phyloP scores from a whole-genome alignment of 2,888 invertebrate species.

The Phengaris arion region DNA sequence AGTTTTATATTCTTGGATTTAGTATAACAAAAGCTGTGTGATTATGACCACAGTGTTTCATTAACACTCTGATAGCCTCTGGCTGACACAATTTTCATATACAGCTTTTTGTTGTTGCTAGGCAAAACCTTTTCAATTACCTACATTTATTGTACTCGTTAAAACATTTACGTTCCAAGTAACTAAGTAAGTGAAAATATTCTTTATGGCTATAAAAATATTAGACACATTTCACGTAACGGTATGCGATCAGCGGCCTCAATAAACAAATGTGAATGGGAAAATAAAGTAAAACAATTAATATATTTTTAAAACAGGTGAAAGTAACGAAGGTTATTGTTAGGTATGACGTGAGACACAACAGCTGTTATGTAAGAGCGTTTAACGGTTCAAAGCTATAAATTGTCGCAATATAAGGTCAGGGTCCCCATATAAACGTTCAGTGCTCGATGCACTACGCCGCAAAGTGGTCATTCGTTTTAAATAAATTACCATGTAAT shows the following conservation, averaged over 20 bases:
- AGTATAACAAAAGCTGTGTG: neutral
- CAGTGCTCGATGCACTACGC: constrained; percentile 74
- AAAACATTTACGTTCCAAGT: neutral
- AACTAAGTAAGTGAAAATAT: neutral
- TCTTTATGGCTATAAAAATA: neutral
- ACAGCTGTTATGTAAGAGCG: constrained; percentile 74
- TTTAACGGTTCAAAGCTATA: constrained; percentile 72
- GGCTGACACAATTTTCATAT: too few species aligned
- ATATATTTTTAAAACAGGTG: constrained; percentile 18
- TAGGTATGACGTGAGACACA: constrained; percentile 59
- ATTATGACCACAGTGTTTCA: too few species aligned
- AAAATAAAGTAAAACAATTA: neutral
- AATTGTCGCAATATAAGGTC: constrained; percentile 78
- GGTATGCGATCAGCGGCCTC: neutral
- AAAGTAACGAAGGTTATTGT: constrained; percentile 27
- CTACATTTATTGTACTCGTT: too few species aligned
- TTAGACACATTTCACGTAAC: constrained; percentile 17
- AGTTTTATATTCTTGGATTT: neutral
- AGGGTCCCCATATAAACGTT: constrained; percentile 76
- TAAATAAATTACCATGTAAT: constrained; percentile 80
- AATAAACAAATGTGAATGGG: neutral
- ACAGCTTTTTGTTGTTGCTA: too few species aligned
- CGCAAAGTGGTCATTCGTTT: constrained; percentile 80
- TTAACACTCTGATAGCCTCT: too few species aligned
- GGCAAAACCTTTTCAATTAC: too few species aligned